Base-by-base conservation (phyloP, 1,140 invertebrate genomes). In the Drosophila kanapiae region DNA sequence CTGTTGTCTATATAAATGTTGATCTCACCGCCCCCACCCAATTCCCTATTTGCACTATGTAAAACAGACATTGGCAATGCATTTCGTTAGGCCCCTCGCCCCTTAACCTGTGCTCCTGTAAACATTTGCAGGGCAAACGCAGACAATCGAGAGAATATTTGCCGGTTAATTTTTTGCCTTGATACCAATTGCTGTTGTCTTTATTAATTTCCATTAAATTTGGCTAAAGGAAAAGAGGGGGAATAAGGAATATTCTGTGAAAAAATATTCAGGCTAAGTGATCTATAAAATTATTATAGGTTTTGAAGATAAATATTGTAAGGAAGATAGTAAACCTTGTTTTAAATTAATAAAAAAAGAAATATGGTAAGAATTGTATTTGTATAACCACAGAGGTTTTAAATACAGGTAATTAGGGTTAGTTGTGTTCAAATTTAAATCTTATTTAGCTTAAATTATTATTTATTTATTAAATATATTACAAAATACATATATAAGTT, bases 51-150 rank as follows among this genome's bases (percentile, higher is more conserved):
- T 42, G 74, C 48, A 59, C 67, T 71, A 72, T 71, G 69, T 84
- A 71, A 83, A 80, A 72, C 76, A 82, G 80, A 80, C 76, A 80
- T 83, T 83, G 71, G 63, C 81, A 83, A 80, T 83, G 81, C 81
- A 83, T 82, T 83, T 74, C 37, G 29, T 54, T 4, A 38, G 1
- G 4, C 13, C 49, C n/a, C 62, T n/a, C n/a, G n/a, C 38, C 18
- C 75, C 10, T 33, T 43, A 14, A 37, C 38, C 53, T n/a, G 31
- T 68, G 49, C 35, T 61, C 62, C 67, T 45, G 49, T 56, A 81
- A 80, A 77, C 68, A 77, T 77, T 77, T 81, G 65, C 72, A 62
- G 49, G 45, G 64, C 78, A 81, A 81, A 81, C 40, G 64, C 75
- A 69, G 75, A 78, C 74, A 57, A 80, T 78, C 76, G 75, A 75